Evolutionary conservation across 1,140 invertebrate species (phyloP), one percentile per base, ranked within the genome.

Genomic region (Drosophila sp.): DNA sequence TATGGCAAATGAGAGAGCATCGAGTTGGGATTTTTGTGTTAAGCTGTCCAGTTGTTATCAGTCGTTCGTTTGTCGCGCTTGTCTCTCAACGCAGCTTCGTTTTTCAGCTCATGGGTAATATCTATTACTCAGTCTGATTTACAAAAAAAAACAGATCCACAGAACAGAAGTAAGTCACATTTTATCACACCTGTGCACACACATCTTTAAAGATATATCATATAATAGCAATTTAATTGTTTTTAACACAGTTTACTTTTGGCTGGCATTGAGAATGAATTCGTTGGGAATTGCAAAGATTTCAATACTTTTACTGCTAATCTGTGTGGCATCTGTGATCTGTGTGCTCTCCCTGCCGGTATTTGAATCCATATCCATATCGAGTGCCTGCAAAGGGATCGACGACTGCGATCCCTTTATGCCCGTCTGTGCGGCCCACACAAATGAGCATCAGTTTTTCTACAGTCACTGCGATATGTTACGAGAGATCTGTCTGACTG

Each of bases 391-490:
- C 63, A 71, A 27, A 21, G 63, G 38, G 11, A 57, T 91, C 7
- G 45, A 67, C 8, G 62, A 72, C 27, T 91, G 90, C 45, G 90
- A 91, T 77, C 71, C 75, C 1, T 91, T 91, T 36, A 45, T 59
- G 43, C 80, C 90, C 5, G 50, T 91, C 27, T 91, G 90, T 16
- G 90, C 86, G 7, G 53, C 70, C 0, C 72, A 72, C 7, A 59
- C 50, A 21, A 89, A 76, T 21, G 80, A 84, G n/a, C 89, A 91
- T 56, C 90, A 91, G 57, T 91, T 91, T 36, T 91, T 91, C 40
- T 91, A 91, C 51, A 91, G 90, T 40, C 86, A 91, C 16, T 91
- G 90, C 59, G 90, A 91, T 57, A 90, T 91, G 90, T 7, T 81
- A 54, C 86, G 86, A 0, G 90, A 91, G 36, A 81, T 76, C 18